Percentiles rank a stretch among this genome's conserved stretches.
Evolutionary conservation across 2,888 invertebrate genomes (phyloP).

Genomic region (Rugalucina vietnamica): DNA sequence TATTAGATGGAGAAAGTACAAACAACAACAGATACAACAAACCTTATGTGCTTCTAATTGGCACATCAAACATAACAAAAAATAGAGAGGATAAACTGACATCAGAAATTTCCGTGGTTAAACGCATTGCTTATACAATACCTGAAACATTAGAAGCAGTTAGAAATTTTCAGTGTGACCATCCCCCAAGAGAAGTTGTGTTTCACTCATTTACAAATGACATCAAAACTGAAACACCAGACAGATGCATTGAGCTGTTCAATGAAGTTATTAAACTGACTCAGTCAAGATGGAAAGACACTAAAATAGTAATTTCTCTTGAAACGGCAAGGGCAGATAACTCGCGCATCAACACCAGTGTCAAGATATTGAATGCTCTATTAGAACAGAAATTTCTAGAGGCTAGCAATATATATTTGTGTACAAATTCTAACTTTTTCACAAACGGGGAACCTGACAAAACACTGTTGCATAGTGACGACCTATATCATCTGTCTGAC

Average conservation of each 20-base stretch:
- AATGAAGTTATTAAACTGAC: background rate
- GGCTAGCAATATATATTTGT: background rate
- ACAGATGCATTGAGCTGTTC: background rate
- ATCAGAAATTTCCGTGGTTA: background rate
- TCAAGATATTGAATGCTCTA: background rate
- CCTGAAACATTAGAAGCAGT: background rate
- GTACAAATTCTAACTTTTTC: background rate
- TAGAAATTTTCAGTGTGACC: background rate
- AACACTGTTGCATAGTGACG: background rate
- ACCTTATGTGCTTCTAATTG: background rate
- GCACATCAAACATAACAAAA: background rate
- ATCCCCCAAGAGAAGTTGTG: background rate
- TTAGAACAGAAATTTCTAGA: background rate
- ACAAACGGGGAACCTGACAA: background rate
- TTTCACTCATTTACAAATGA: background rate
- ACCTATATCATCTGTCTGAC: background rate
- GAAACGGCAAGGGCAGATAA: background rate
- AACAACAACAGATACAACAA: background rate
- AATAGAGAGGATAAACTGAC: background rate
- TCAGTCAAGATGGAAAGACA: background rate
- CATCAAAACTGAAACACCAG: background rate
- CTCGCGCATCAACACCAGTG: background rate
- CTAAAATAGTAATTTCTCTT: background rate
- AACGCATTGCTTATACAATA: background rate
- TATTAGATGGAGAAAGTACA: background rate